A percentile compares a stretch with the other conserved stretches of the same genome.
Evolutionary conservation across 2,888 invertebrate species (phyloP).

Genomic region (Microplitis deprimator): DNA sequence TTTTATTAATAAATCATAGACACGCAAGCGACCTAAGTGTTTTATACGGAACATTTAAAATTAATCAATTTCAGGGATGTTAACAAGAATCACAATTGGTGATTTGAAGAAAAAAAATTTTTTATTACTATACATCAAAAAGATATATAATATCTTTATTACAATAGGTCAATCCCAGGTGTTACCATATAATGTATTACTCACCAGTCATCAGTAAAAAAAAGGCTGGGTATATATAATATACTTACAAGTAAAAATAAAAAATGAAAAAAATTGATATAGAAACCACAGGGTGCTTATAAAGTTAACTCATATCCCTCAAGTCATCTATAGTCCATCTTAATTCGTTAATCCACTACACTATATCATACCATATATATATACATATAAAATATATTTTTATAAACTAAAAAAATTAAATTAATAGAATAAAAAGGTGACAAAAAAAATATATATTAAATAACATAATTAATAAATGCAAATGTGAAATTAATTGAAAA

Average conservation of each 20-base stretch:
- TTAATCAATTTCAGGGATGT: slow-evolving; percentile 31
- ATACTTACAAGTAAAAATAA: slow-evolving; percentile 12
- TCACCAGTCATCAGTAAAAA: slow-evolving; percentile 53
- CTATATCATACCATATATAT: no score
- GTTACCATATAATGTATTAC: slow-evolving; percentile 67
- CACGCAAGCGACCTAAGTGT: not conserved
- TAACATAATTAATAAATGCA: not conserved
- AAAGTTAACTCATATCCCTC: not conserved
- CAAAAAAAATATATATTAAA: not conserved
- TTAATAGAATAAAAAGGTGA: not conserved
- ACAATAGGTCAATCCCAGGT: slow-evolving; percentile 56
- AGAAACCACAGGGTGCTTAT: not conserved
- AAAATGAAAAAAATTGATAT: slow-evolving; percentile 17
- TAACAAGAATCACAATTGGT: slow-evolving; percentile 47
- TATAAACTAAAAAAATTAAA: no score
- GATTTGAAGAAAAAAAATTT: not conserved
- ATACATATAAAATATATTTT: no score
- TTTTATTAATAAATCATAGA: no score
- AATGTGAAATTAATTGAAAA: slow-evolving; percentile 25
- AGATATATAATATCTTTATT: slow-evolving; percentile 8
- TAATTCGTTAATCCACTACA: no score
- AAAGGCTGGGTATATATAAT: slow-evolving; percentile 8
- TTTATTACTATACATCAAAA: not conserved
- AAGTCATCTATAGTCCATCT: no score
- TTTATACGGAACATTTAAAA: not conserved